Conservation (phyloP, 2,888 invertebrate species). For the Antheraea assamensis region DNA sequence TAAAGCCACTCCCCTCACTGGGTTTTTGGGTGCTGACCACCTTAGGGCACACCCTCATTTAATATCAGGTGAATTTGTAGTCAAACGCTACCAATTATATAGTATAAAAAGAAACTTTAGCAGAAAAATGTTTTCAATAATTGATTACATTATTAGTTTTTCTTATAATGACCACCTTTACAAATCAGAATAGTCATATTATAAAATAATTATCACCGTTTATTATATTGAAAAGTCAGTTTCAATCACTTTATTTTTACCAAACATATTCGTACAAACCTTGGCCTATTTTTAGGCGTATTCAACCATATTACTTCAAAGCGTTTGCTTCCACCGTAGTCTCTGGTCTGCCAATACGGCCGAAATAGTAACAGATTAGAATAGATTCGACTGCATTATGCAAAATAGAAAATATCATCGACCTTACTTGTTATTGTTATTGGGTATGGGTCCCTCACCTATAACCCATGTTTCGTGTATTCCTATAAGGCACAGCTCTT, state of each 20-base stretch:
- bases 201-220: not conserved
- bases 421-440: not conserved
- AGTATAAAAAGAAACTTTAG: no score
- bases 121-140: no score
- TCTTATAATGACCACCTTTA: no score
- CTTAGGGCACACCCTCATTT: no score
- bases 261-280: not conserved
- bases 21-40: no score
- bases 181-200: no score
- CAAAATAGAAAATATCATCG: slow-evolving; percentile 9
- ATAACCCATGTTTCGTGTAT: not conserved
- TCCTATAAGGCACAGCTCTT: not conserved
- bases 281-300: not conserved
- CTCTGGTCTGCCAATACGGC: not conserved
- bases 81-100: no score
- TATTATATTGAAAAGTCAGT: not conserved
- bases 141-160: no score
- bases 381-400: slow-evolving; percentile 21
- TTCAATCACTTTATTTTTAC: not conserved
- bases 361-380: slow-evolving; percentile 1
- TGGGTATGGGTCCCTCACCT: no score
- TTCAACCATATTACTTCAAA: not conserved
- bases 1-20: no score
- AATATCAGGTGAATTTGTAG: no score
- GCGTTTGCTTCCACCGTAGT: not conserved